phyloP scores from a whole-genome alignment of 1,140 invertebrate species.

The Chymomyza costata region DNA sequence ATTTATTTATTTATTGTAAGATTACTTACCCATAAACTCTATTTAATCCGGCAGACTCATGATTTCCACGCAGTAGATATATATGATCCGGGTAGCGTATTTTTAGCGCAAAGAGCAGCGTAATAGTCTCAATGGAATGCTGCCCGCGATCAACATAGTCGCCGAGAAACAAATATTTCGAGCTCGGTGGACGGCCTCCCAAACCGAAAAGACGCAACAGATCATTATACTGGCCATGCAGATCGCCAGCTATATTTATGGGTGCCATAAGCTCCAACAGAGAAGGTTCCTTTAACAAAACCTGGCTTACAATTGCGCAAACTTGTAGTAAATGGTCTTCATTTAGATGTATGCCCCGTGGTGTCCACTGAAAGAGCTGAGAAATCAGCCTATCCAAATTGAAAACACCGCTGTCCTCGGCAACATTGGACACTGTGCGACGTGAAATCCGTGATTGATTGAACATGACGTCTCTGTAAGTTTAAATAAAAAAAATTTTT shows the following conservation, averaged over 20 bases:
- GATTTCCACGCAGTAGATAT: constrained; percentile 89
- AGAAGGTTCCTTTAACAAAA: constrained; percentile 92
- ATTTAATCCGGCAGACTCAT: constrained; percentile 88
- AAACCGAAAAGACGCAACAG: constrained; percentile 91
- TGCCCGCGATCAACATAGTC: constrained; percentile 96
- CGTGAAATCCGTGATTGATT: no score
- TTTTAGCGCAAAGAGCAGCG: constrained; percentile 90
- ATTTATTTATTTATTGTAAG: no score
- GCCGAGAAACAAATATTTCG: constrained; percentile 95
- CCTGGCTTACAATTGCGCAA: constrained; percentile 81
- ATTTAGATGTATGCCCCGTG: constrained; percentile 11
- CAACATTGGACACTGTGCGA: no score
- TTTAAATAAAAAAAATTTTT: no score
- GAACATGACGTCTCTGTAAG: no score
- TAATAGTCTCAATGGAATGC: constrained; percentile 92
- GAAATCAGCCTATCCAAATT: no score
- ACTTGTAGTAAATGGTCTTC: constrained; percentile 19
- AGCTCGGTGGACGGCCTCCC: constrained; percentile 90
- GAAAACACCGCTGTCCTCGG: no score
- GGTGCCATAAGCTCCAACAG: constrained; percentile 92
- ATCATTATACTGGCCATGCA: constrained; percentile 96
- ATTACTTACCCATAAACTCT: constrained; percentile 87
- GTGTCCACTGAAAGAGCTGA: no score
- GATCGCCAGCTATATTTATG: constrained; percentile 78
- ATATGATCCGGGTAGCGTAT: constrained; percentile 95